phyloP scores from a whole-genome alignment of 37 sponge, comb jelly and placozoan genomes.

The Beroe ovata region DNA sequence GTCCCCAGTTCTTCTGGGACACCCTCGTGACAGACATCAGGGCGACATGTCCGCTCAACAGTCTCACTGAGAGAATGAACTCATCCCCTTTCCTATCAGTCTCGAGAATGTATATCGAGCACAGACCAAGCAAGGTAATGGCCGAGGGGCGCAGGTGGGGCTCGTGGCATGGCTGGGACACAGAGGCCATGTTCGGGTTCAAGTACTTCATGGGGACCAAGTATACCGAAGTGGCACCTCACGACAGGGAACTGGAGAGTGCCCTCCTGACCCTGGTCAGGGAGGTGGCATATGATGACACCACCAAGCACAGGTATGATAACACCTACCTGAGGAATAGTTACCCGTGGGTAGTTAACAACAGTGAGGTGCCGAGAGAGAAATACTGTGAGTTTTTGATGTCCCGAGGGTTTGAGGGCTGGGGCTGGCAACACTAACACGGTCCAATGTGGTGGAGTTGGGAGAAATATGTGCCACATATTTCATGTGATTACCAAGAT shows the following conservation, averaged over 20 bases:
- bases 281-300: neutral
- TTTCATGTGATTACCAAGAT: too few species aligned
- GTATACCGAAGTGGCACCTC: neutral
- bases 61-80: neutral
- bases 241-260: neutral
- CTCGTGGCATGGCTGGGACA: slow-evolving; percentile 66
- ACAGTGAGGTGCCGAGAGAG: neutral
- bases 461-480: too few species aligned
- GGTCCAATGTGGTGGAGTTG: too few species aligned
- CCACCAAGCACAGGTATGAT: neutral
- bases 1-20: slow-evolving; percentile 58
- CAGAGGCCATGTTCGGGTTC: slow-evolving; percentile 57
- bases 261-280: neutral
- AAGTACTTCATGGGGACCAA: neutral
- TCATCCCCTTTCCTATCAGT: neutral
- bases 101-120: slow-evolving; percentile 19
- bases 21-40: slow-evolving; percentile 60
- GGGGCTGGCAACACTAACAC: slow-evolving; percentile 65
- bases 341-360: neutral
- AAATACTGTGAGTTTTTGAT: neutral
- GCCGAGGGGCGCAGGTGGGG: neutral
- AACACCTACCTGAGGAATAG: slow-evolving; percentile 14
- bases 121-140: neutral
- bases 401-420: neutral
- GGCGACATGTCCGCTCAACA: slow-evolving; percentile 40